Percentiles rank a stretch among this genome's conserved stretches.
These are phyloP conservation scores for Alitta virens DNA, from an alignment of 2,888 invertebrate genomes.

Conservation along the genomic window DNA sequence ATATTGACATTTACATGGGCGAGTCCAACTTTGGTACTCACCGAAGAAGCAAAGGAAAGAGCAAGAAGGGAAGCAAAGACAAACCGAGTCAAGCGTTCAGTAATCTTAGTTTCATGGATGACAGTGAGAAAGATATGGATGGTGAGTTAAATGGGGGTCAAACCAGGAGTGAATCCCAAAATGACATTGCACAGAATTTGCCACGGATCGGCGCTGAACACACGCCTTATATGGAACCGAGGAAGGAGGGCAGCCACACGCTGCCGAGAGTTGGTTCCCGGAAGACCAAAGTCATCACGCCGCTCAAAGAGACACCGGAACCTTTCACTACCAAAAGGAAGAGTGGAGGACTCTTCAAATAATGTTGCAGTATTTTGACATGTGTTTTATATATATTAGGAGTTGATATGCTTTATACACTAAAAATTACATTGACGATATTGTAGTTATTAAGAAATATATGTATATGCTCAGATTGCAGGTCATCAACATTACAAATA, in stretches of 20 bases:
- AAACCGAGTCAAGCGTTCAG: slow-evolving; percentile 20
- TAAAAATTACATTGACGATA: no score
- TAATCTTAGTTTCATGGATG: slow-evolving; percentile 26
- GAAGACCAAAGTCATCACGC: slow-evolving; percentile 16
- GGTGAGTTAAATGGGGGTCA: neutral
- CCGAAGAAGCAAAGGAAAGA: slow-evolving; percentile 12
- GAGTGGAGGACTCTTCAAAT: slow-evolving; percentile 4
- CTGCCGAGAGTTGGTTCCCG: slow-evolving; percentile 24
- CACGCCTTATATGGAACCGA: neutral
- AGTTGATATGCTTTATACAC: no score
- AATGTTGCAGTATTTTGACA: neutral
- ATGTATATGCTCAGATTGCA: no score
- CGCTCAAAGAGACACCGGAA: slow-evolving; percentile 1
- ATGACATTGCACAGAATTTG: slow-evolving; percentile 11
- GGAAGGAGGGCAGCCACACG: slow-evolving; percentile 23
- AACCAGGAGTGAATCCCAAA: slow-evolving; percentile 11
- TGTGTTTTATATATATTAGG: no score
- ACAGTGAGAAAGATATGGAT: slow-evolving; percentile 15
- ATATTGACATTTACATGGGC: slow-evolving; percentile 19
- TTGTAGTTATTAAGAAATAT: no score
- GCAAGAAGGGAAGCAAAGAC: slow-evolving; percentile 13
- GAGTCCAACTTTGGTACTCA: slow-evolving; percentile 15
- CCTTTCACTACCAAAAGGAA: slow-evolving; percentile 15
- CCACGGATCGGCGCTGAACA: slow-evolving; percentile 8
- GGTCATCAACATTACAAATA: no score